Conservation (phyloP, 2,113 vertebrate genomes). For the Numenius arquata region DNA sequence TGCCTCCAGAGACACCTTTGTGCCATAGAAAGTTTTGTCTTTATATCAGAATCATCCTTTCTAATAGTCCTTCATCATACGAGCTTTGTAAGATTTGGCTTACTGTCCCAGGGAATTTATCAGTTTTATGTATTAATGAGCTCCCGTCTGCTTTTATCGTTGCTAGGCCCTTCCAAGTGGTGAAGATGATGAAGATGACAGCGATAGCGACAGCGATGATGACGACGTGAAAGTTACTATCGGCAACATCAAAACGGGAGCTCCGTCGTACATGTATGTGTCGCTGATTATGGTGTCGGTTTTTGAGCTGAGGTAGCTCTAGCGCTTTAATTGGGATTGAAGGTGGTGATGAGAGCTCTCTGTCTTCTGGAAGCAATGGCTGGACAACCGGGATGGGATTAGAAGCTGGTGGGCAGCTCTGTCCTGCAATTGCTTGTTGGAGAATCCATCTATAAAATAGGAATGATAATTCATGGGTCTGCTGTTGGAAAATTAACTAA, state of each 20-base stretch:
- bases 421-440: neutral
- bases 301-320: neutral
- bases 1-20: neutral
- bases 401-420: neutral
- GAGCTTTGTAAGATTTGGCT: neutral
- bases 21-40: neutral
- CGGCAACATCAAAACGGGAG: conserved; percentile 77
- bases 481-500: neutral
- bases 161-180: conserved; percentile 67
- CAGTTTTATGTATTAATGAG: neutral
- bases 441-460: neutral
- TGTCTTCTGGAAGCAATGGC: neutral
- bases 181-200: conserved; percentile 75
- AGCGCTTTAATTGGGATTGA: rapidly evolving
- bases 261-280: conserved; percentile 73
- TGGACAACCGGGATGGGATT: rapidly evolving
- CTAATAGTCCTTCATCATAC: neutral
- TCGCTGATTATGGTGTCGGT: rapidly evolving
- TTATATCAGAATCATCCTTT: neutral
- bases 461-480: neutral
- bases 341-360: neutral
- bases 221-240: conserved; percentile 79
- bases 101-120: neutral
- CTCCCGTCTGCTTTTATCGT: neutral
- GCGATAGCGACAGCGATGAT: conserved; percentile 71